Conservation (phyloP, 2,888 invertebrate genomes). For the Clunio marinus region DNA sequence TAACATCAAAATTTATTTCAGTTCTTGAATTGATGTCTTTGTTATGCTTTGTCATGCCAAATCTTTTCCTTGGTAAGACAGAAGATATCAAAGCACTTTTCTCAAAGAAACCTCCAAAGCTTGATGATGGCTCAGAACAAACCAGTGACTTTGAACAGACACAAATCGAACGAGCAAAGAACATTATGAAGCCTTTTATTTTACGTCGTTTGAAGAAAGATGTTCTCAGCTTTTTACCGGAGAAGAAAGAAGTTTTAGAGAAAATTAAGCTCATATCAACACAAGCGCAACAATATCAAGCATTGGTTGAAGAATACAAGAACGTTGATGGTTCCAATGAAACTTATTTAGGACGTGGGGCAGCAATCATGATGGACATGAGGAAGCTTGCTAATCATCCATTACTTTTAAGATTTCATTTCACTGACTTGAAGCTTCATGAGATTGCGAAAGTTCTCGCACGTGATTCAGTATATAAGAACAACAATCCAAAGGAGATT, state of each 20-base stretch:
- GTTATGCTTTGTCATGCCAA: conserved; percentile 93
- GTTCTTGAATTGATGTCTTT: not conserved
- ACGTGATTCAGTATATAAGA: conserved; percentile 64
- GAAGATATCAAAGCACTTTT: conserved; percentile 85
- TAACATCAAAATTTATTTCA: no score
- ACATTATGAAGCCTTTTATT: conserved; percentile 94
- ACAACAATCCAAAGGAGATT: conserved; percentile 71
- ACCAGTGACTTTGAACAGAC: conserved; percentile 79
- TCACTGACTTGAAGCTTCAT: conserved; percentile 59
- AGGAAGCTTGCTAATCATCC: conserved; percentile 94
- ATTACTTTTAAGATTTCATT: conserved; percentile 71
- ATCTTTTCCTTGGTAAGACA: conserved; percentile 83
- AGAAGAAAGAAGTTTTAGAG: conserved; percentile 70
- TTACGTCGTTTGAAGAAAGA: conserved; percentile 81
- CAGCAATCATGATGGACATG: conserved; percentile 88
- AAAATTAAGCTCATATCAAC: conserved; percentile 19
- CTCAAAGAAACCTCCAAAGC: conserved; percentile 59
- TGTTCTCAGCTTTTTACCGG: conserved; percentile 79
- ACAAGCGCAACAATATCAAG: conserved; percentile 72
- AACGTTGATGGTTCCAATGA: conserved; percentile 58
- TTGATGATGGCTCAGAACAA: conserved; percentile 56
- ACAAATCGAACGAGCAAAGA: conserved; percentile 87
- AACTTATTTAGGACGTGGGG: conserved; percentile 54
- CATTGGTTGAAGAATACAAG: conserved; percentile 65
- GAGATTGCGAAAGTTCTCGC: conserved; percentile 69